Evolutionary conservation across 2,113 vertebrate species (phyloP).

Genomic region (Thryonomys swinderianus): DNA sequence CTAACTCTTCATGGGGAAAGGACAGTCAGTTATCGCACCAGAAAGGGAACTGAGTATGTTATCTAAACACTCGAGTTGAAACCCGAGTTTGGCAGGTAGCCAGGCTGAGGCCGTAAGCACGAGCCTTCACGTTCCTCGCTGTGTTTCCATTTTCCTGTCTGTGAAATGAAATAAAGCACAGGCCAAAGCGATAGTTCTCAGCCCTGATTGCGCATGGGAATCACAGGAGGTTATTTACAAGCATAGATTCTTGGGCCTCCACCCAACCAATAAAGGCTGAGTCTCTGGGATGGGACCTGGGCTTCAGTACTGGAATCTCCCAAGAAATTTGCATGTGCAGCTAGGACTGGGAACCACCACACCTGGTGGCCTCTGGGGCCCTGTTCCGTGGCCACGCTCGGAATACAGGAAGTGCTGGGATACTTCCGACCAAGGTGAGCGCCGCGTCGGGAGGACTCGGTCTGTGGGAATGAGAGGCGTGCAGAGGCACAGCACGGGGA

Average conservation of each 20-base stretch:
- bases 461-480: background rate
- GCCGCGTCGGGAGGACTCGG: background rate
- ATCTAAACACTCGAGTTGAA: background rate
- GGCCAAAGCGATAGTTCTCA: background rate
- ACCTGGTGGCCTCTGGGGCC: background rate
- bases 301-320: background rate
- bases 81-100: background rate
- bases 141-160: background rate
- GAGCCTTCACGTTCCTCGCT: background rate
- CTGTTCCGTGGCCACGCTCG: background rate
- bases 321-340: background rate
- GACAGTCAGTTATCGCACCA: background rate
- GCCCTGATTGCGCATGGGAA: background rate
- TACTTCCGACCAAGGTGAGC: background rate
- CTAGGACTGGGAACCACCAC: background rate
- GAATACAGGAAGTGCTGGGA: background rate
- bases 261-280: background rate
- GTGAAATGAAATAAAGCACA: conserved; percentile 26
- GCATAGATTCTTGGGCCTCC: background rate
- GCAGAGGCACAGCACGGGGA: background rate
- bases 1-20: background rate
- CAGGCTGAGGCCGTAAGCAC: background rate
- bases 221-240: background rate
- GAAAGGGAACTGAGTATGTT: background rate
- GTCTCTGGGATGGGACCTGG: background rate